Percentiles rank a stretch among this genome's conserved stretches.
These are phyloP conservation scores for Luperina testacea DNA, from an alignment of 2,888 invertebrate species.

Conservation along the genomic window DNA sequence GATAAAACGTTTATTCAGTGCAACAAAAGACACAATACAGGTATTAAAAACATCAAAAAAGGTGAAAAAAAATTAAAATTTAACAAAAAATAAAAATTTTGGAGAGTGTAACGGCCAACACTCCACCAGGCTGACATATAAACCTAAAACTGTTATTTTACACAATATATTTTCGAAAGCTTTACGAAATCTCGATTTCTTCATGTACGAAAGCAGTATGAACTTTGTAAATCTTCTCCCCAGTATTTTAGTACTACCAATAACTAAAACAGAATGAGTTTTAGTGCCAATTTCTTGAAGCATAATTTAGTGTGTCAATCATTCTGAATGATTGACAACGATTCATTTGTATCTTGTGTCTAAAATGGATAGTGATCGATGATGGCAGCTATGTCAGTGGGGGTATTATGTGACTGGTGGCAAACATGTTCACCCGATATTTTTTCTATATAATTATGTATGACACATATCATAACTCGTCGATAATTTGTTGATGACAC, in stretches of 20 bases:
- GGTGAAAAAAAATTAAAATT: too few relatives aligned
- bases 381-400: conserved; percentile 23
- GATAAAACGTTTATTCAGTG: too few relatives aligned
- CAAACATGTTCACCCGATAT: neutral
- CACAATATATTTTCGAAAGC: neutral
- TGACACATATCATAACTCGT: neutral
- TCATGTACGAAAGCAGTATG: neutral
- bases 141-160: neutral
- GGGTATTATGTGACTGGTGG: neutral
- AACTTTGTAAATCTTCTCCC: too few relatives aligned
- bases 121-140: too few relatives aligned
- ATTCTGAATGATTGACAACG: conserved; percentile 38
- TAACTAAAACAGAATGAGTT: neutral
- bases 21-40: too few relatives aligned
- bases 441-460: conserved; percentile 2
- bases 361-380: conserved; percentile 39
- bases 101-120: neutral
- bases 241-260: neutral
- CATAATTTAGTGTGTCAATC: conserved; percentile 37
- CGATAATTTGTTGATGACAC: neutral
- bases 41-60: too few relatives aligned
- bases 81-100: too few relatives aligned
- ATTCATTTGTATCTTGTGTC: conserved; percentile 24
- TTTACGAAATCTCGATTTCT: neutral
- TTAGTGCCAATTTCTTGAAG: neutral